phyloP scores from a whole-genome alignment of 2,113 vertebrate species.

The Channa maculata region DNA sequence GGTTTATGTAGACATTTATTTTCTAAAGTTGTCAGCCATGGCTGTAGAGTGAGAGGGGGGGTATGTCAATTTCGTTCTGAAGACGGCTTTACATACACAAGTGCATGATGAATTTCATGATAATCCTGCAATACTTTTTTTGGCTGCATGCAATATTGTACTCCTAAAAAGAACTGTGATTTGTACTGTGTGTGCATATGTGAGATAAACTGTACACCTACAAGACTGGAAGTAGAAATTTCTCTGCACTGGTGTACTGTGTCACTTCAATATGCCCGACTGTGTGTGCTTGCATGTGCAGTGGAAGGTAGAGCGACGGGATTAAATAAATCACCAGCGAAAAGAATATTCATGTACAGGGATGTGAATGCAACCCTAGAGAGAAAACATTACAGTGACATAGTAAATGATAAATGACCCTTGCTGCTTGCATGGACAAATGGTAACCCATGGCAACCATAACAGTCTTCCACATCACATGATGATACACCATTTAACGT shows the following conservation, averaged over 20 bases:
- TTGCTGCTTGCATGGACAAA: conserved; percentile 55
- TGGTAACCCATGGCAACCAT: conserved; percentile 69
- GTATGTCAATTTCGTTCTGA: background rate
- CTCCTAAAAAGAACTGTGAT: conserved; percentile 1
- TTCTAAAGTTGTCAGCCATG: too few relatives aligned
- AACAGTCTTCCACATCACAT: conserved; percentile 23
- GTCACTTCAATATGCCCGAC: background rate
- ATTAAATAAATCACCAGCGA: conserved; percentile 74
- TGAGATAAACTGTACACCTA: conserved; percentile 43
- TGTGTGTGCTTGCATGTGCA: conserved; percentile 41
- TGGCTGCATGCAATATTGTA: background rate
- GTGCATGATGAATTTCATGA: background rate
- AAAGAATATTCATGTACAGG: conserved; percentile 76
- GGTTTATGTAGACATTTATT: background rate
- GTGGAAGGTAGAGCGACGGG: conserved; percentile 60
- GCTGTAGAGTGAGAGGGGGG: too few relatives aligned
- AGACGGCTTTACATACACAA: background rate
- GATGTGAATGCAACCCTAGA: conserved; percentile 61
- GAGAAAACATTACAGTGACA: conserved; percentile 54
- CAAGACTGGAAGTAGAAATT: conserved; percentile 30
- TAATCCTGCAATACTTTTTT: background rate
- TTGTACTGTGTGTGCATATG: conserved; percentile 28
- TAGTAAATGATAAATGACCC: conserved; percentile 73
- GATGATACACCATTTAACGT: background rate
- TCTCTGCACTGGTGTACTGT: conserved; percentile 43